Conservation (phyloP, 2,888 invertebrate species). For the Drosophila falleni region DNA sequence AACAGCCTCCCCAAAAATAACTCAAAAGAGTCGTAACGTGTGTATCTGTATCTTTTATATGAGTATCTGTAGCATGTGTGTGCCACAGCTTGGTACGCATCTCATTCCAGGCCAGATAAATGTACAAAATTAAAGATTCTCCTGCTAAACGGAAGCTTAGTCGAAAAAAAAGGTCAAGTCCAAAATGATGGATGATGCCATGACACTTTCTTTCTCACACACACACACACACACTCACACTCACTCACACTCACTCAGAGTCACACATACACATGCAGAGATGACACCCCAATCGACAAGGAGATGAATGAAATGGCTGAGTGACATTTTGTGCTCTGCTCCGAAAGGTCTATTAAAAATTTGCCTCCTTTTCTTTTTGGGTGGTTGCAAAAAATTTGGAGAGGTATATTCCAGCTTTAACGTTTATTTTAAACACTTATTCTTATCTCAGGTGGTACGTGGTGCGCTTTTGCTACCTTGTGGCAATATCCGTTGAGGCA, state of each 20-base stretch:
- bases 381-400: constrained; percentile 63
- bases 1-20: constrained; percentile 52
- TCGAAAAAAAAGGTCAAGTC: constrained; percentile 85
- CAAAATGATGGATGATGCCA: constrained; percentile 85
- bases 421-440: constrained; percentile 50
- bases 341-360: constrained; percentile 58
- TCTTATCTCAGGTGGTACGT: constrained; percentile 72
- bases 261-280: constrained; percentile 52
- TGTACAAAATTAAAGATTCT: constrained; percentile 80
- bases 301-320: constrained; percentile 70
- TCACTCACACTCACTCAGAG: constrained; percentile 35
- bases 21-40: constrained; percentile 52
- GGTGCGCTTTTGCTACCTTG: constrained; percentile 47
- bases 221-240: constrained; percentile 41
- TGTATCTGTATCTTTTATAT: constrained; percentile 42
- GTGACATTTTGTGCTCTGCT: constrained; percentile 66
- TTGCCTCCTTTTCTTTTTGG: constrained; percentile 22
- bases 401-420: constrained; percentile 23
- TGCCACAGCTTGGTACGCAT: constrained; percentile 40
- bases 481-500: constrained; percentile 69
- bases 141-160: constrained; percentile 76
- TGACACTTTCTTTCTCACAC: constrained; percentile 58
- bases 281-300: constrained; percentile 56
- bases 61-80: constrained; percentile 62
- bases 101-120: constrained; percentile 64